A percentile compares a stretch with the other conserved stretches of the same genome.
phyloP scores from a whole-genome alignment of 2,888 invertebrate genomes.

The Athrips mouffetella region DNA sequence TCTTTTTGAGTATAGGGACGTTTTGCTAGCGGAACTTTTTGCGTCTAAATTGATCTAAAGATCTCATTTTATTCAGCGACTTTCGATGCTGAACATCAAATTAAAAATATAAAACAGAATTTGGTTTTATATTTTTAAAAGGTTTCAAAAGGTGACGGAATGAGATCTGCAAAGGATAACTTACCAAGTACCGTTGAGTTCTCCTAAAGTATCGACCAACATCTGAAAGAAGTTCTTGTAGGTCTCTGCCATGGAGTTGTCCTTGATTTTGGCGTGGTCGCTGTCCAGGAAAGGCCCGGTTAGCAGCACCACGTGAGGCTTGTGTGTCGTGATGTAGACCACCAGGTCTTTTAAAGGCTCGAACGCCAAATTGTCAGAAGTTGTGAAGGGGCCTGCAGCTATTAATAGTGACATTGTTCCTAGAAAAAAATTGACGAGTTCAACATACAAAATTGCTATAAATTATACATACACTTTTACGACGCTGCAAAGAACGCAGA shows the following conservation, averaged over 20 bases:
- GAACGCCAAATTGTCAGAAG: conserved; percentile 85
- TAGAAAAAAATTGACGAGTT: conserved; percentile 24
- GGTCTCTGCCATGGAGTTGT: conserved; percentile 80
- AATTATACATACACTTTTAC: too few species aligned
- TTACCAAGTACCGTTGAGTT: conserved; percentile 78
- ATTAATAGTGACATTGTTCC: conserved; percentile 83
- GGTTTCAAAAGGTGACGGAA: too few species aligned
- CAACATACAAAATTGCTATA: too few species aligned
- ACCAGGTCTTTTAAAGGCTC: conserved; percentile 90
- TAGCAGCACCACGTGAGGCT: conserved; percentile 89
- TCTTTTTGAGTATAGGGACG: too few species aligned
- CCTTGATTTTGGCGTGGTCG: conserved; percentile 80
- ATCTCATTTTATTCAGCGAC: too few species aligned
- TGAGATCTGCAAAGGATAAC: too few species aligned
- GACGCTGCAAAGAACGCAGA: too few species aligned
- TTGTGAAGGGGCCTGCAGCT: conserved; percentile 91
- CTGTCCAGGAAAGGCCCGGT: conserved; percentile 91
- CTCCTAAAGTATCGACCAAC: conserved; percentile 81
- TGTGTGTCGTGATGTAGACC: conserved; percentile 79
- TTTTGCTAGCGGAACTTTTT: too few species aligned
- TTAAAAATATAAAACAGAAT: too few species aligned
- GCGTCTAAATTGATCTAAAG: too few species aligned
- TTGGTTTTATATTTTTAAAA: too few species aligned
- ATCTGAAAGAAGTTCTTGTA: conserved; percentile 87
- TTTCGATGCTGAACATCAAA: too few species aligned